Evolutionary conservation across 2,888 invertebrate genomes (phyloP).

Genomic region (Icerya purchasi): DNA sequence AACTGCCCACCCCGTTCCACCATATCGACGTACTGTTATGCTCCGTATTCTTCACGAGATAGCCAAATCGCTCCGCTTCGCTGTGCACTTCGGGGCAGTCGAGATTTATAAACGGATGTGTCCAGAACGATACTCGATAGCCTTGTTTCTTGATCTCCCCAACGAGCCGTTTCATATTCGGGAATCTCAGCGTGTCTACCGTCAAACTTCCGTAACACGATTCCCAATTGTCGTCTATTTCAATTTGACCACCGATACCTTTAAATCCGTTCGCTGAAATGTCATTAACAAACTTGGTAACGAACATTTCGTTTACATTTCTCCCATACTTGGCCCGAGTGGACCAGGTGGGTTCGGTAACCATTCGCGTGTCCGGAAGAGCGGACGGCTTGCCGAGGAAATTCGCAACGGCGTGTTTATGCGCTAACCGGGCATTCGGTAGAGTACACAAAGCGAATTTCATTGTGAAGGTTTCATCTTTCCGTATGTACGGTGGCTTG

Average conservation of each 20-base stretch:
- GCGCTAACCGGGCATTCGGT: conserved; percentile 37
- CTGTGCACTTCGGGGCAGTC: conserved; percentile 40
- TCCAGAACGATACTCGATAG: conserved; percentile 59
- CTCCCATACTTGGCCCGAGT: conserved; percentile 60
- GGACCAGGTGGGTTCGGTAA: conserved; percentile 66
- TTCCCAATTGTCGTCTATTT: conserved; percentile 79
- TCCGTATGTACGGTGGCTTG: conserved; percentile 23
- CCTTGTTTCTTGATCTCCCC: conserved; percentile 33
- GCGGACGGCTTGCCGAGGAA: conserved; percentile 37
- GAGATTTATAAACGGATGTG: conserved; percentile 65
- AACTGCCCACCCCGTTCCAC: conserved; percentile 31
- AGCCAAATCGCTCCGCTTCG: conserved; percentile 35
- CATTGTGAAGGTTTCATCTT: conserved; percentile 22
- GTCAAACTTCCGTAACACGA: conserved; percentile 55
- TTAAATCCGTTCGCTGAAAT: conserved; percentile 42
- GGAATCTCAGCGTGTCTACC: conserved; percentile 43
- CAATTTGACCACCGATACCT: conserved; percentile 42
- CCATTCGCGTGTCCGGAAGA: conserved; percentile 43
- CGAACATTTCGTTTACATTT: conserved; percentile 38
- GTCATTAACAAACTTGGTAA: conserved; percentile 42
- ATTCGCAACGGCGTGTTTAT: conserved; percentile 37
- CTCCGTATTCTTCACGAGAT: conserved; percentile 27
- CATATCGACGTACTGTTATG: conserved; percentile 24
- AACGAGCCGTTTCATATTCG: conserved; percentile 39
- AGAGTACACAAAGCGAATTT: conserved; percentile 40